Evolutionary conservation across 1,140 invertebrate species (phyloP).

Genomic region (Bactericera cockerelli): DNA sequence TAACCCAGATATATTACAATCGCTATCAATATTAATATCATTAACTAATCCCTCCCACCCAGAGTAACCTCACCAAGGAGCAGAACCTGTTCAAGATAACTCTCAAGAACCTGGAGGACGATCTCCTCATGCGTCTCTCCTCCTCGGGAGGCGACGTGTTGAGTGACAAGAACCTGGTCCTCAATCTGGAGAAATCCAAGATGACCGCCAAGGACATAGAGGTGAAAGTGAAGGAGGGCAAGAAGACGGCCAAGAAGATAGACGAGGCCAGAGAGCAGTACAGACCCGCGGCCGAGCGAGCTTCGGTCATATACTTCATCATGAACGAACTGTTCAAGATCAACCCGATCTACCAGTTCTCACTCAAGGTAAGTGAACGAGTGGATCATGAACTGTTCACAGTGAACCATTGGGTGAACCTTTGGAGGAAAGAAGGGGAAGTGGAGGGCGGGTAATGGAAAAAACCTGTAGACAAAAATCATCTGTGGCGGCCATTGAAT

Average conservation of each 20-base stretch:
- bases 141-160: constrained; percentile 81
- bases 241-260: constrained; percentile 69
- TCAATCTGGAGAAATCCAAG: constrained; percentile 87
- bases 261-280: constrained; percentile 82
- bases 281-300: constrained; percentile 64
- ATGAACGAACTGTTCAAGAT: constrained; percentile 86
- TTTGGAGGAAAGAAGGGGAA: no score
- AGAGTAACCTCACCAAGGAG: constrained; percentile 64
- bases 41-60: no score
- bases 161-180: constrained; percentile 74
- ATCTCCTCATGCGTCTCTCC: constrained; percentile 66
- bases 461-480: no score
- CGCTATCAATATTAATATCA: no score
- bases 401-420: no score
- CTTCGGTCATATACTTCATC: constrained; percentile 87
- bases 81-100: constrained; percentile 92
- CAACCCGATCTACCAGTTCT: constrained; percentile 93
- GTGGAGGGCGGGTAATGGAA: no score
- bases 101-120: constrained; percentile 78
- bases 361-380: constrained; percentile 60
- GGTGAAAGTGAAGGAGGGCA: constrained; percentile 67
- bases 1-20: no score
- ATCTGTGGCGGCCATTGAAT: no score
- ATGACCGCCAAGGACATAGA: constrained; percentile 82
- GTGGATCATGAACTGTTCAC: no score